These are phyloP conservation scores for Eledona agricola DNA, from an alignment of 2,888 invertebrate genomes.

Conservation along the genomic window DNA sequence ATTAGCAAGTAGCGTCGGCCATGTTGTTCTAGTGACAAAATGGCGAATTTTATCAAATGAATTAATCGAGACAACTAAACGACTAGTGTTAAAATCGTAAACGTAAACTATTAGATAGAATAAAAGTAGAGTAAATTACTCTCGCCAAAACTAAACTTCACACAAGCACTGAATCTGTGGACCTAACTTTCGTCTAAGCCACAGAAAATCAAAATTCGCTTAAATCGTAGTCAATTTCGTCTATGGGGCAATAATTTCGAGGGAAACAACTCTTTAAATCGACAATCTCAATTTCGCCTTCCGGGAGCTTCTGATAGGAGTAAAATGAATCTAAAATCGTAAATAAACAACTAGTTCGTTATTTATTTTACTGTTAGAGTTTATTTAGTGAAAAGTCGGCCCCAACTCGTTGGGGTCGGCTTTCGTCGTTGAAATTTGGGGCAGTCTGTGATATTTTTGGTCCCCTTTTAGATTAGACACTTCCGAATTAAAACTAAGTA, in stretches of 20 bases:
- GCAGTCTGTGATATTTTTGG: constrained; percentile 62
- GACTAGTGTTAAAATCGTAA: constrained; percentile 22
- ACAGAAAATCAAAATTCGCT: constrained; percentile 20
- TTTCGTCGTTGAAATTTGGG: constrained; percentile 47
- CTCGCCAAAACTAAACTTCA: constrained; percentile 42
- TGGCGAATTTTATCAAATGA: constrained; percentile 10
- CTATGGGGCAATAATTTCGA: constrained; percentile 35
- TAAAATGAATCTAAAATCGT: constrained; percentile 20
- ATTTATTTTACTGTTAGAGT: constrained; percentile 13
- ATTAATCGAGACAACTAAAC: constrained; percentile 23
- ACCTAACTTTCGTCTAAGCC: constrained; percentile 3
- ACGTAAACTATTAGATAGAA: constrained; percentile 58
- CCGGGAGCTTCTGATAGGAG: constrained; percentile 39
- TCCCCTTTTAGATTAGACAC: constrained; percentile 51
- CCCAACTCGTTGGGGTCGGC: constrained; percentile 6
- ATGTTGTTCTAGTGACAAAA: constrained; percentile 8
- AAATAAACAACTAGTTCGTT: constrained; percentile 20
- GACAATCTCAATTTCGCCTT: constrained; percentile 49
- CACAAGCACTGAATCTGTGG: constrained; percentile 3
- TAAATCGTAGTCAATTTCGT: constrained; percentile 22
- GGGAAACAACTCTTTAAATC: constrained; percentile 46
- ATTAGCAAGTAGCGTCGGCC: constrained; percentile 15
- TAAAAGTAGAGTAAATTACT: constrained; percentile 61
- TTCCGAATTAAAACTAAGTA: constrained; percentile 40
- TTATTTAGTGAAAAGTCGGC: constrained; percentile 12